Base-by-base conservation (phyloP, 2,888 invertebrate genomes). In the Baronia brevicornis region DNA sequence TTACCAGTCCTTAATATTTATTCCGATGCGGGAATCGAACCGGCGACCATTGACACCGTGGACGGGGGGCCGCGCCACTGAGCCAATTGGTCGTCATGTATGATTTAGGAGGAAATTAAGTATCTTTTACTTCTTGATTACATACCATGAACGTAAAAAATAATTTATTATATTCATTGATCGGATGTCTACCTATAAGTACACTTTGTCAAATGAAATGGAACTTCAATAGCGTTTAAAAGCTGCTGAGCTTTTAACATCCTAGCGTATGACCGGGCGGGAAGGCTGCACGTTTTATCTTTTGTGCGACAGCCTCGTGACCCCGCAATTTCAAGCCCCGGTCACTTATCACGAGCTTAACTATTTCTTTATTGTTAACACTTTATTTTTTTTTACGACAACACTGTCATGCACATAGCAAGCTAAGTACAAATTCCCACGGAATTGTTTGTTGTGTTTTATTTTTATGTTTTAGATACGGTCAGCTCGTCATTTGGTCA, bases 261-360 rank as follows among this genome's bases (percentile, higher is more conserved):
- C 22, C 3, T n/a, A 10, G 4, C 12, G 6, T 28, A 14, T 25
- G 29, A 25, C 25, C 20, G 24, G 8, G 3, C 12, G 9, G 21
- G 20, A 8, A 10, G 14, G 8, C 21, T 21, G 4, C 25, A 20
- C 23, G 27, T 17, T 35, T 15, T 20, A 35, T 35, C 29, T 29
- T 25, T 29, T 29, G 35, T 33, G 22, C 26, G 29, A 28, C 20
- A 24, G 20, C 33, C 29, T 39, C 45, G 43, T 45, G 45, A 45
- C 43, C 45, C 33, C 33, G 34, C 33, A 34, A 43, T 45, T 45
- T 45, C 39, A 41, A 41, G 45, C 35, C 22, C 15, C 35, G 41
- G 43, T 39, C 43, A 45, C 36, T 33, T 38, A 39, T 43, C 45
- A 45, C 41, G 45, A 35, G 25, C 29, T 35, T 29, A 35, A 35